phyloP scores from a whole-genome alignment of 2,888 invertebrate genomes.

The Chymomyza caudatula region DNA sequence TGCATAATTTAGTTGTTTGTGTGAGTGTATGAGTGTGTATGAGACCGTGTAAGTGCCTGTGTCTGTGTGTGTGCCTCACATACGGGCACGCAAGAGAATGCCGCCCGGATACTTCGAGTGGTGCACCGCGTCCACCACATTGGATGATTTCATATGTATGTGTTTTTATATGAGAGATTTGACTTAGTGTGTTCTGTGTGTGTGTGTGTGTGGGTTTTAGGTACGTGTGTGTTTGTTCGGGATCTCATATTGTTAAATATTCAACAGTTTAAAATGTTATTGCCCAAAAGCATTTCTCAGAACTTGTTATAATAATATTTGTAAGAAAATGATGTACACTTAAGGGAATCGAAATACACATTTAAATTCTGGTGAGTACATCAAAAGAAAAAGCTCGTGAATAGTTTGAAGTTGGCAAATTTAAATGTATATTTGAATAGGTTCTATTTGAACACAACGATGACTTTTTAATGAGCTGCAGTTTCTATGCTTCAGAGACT shows the following conservation, averaged over 20 bases:
- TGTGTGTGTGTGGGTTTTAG: background rate
- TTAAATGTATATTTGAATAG: background rate
- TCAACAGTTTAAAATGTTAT: background rate
- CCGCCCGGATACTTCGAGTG: background rate
- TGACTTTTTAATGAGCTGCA: background rate
- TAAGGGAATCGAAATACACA: background rate
- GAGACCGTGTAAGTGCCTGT: background rate
- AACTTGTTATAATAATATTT: background rate
- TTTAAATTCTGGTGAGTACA: background rate
- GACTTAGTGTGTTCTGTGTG: too few relatives aligned
- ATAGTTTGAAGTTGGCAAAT: background rate
- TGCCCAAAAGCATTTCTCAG: background rate
- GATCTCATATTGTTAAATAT: background rate
- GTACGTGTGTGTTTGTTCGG: background rate
- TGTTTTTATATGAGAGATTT: background rate
- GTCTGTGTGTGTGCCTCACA: background rate
- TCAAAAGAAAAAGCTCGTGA: background rate
- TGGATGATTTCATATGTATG: background rate
- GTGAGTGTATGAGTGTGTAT: background rate
- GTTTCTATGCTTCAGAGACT: too few relatives aligned
- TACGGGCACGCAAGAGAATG: background rate
- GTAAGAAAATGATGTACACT: background rate
- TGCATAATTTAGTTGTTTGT: constrained; percentile 18
- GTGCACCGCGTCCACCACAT: background rate
- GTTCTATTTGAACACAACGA: background rate